Evolutionary conservation across 1,140 invertebrate genomes (phyloP).

Genomic region (Atta texana): DNA sequence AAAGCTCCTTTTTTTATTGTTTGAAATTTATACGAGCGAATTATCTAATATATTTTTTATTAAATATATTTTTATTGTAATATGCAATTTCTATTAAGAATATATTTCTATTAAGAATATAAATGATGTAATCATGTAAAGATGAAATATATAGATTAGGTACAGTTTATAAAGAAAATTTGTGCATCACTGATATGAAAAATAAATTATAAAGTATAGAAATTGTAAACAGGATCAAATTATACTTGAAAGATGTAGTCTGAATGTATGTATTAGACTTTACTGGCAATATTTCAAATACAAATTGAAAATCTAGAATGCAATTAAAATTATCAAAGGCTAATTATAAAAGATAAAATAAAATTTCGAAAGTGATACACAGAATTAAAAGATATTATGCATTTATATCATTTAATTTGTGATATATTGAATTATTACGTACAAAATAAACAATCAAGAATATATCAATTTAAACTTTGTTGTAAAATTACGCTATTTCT

Average conservation of each 20-base stretch:
- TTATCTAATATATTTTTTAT: too few relatives aligned
- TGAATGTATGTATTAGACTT: neutral
- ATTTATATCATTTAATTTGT: slow-evolving; percentile 6
- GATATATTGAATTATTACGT: neutral
- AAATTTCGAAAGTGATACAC: neutral
- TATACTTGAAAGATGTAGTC: slow-evolving; percentile 31
- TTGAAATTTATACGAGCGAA: too few relatives aligned
- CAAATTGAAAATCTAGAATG: slow-evolving; percentile 6
- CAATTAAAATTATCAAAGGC: neutral
- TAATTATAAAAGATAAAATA: neutral
- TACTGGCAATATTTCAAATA: slow-evolving; percentile 18
- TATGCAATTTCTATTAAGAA: neutral
- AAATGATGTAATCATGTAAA: neutral
- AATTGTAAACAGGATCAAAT: slow-evolving; percentile 16
- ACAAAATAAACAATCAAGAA: slow-evolving; percentile 14
- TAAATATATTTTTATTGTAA: slow-evolving; percentile 18
- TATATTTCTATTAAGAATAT: slow-evolving; percentile 21
- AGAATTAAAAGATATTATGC: neutral
- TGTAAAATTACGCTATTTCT: slow-evolving; percentile 37
- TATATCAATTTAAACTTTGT: slow-evolving; percentile 50
- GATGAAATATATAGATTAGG: neutral
- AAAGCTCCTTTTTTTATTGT: too few relatives aligned
- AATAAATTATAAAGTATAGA: neutral
- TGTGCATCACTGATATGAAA: slow-evolving; percentile 24
- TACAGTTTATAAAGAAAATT: slow-evolving; percentile 6